Base-by-base conservation (phyloP, 2,797 vertebrate species). In the Euphonia xanthogaster region DNA sequence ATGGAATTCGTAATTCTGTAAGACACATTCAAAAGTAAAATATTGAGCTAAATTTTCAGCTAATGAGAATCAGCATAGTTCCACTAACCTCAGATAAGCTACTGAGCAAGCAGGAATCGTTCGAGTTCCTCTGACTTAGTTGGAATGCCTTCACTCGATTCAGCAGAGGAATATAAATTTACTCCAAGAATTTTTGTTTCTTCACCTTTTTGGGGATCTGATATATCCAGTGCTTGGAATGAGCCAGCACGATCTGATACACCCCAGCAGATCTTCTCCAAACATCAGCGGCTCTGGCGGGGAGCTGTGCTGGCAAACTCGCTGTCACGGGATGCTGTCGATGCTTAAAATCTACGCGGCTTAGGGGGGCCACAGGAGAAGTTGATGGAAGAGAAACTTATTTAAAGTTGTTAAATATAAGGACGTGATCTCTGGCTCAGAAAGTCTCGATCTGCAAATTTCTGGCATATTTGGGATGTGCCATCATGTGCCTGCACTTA, bases 11-110 rank as follows among this genome's bases (percentile, higher is more conserved):
- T 90, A 94, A 88, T 90, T 92, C 82, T 90, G 51, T 86, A 86
- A 94, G 73, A 90, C 66, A 86, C 0, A 1, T 90, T 86, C 14
- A 0, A 94, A 95, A 88, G 84, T 93, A 95, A 92, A 93, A 86
- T 94, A 88, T 63, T 72, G 89, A 81, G 76, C 73, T 88, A 86
- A 93, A 86, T 91, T 94, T 91, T 73, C 82, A 45, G 79, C 79
- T 96, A 96, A 94, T 96, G 87, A 95, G 90, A 94, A 95, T 94
- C 86, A 88, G 76, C 85, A 65, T 67, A 94, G 93, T 91, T 94
- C 70, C 76, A 90, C 79, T 94, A 96, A 96, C 86, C 87, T 94
- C 91, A 91, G 90, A 94, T 94, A 96, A 96, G 88, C 82, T 91
- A 88, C 93, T 88, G 79, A 94, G 73, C 82, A 78, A 81, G 93